These are phyloP conservation scores for Limnephilus rhombicus DNA, from an alignment of 2,888 invertebrate species.

Conservation along the genomic window DNA sequence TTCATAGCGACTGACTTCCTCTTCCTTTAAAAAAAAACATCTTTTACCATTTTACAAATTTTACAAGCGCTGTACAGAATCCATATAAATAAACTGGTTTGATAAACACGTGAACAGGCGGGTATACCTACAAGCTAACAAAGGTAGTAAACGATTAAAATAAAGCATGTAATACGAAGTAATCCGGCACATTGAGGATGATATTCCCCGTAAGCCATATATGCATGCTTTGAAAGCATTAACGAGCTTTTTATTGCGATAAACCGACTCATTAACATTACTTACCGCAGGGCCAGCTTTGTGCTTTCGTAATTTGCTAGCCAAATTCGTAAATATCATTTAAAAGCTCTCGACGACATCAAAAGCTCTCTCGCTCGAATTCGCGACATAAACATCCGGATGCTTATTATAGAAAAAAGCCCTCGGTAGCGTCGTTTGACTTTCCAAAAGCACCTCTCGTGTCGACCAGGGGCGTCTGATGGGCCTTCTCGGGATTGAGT, in stretches of 20 bases:
- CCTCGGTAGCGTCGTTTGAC: not conserved
- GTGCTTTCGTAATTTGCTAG: slow-evolving; percentile 16
- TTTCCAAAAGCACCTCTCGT: not conserved
- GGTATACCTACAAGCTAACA: not conserved
- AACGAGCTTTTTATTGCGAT: slow-evolving; percentile 44
- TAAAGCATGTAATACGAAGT: not conserved
- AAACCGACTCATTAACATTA: slow-evolving; percentile 43
- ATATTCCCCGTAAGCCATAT: not conserved
- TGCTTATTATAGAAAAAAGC: slow-evolving; percentile 34
- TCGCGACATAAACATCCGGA: slow-evolving; percentile 53
- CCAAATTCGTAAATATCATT: slow-evolving; percentile 49
- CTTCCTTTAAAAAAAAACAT: not conserved
- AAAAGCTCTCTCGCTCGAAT: slow-evolving; percentile 47
- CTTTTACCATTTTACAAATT: not conserved
- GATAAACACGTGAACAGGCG: not conserved
- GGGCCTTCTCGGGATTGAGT: not conserved
- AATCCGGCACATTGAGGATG: not conserved
- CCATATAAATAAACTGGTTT: not conserved
- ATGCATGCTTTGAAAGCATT: slow-evolving; percentile 8
- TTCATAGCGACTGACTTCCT: too few species aligned
- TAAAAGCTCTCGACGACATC: slow-evolving; percentile 41
- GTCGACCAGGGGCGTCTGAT: not conserved
- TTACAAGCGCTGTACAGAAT: not conserved
- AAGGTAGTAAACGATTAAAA: not conserved
- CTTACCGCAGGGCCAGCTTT: slow-evolving; percentile 22